These are phyloP conservation scores for Heteromormyrus szaboi DNA, from an alignment of 2,797 vertebrate genomes.

Conservation along the genomic window DNA sequence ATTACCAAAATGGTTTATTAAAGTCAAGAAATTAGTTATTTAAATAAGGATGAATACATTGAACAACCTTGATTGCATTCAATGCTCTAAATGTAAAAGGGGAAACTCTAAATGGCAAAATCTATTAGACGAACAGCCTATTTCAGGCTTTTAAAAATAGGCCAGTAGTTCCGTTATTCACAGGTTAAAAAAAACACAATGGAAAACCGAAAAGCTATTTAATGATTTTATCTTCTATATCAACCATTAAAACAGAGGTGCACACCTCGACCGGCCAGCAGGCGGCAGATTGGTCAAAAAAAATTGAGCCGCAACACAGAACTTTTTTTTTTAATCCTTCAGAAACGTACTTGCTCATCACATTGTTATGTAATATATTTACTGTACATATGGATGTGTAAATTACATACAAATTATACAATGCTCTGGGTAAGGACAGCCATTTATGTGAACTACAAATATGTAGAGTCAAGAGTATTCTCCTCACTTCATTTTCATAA, in stretches of 20 bases:
- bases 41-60: background rate
- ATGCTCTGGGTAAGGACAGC: background rate
- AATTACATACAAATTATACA: background rate
- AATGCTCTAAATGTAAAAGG: background rate
- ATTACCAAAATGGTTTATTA: background rate
- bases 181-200: background rate
- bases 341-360: background rate
- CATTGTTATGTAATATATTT: background rate
- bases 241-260: background rate
- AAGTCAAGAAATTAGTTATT: background rate
- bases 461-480: background rate
- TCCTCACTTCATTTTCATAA: background rate
- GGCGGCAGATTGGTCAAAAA: background rate
- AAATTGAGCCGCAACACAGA: background rate
- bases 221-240: background rate
- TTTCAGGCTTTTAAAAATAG: background rate
- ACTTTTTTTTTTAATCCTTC: background rate
- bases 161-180: background rate
- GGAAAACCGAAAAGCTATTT: background rate
- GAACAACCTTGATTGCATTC: background rate
- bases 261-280: background rate
- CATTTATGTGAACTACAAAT: background rate
- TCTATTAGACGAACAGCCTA: background rate
- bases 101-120: background rate
- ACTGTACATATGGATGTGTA: background rate